These are phyloP conservation scores for Montipora foliosa DNA, from an alignment of 64 coral and sea anemone genomes.

Conservation along the genomic window DNA sequence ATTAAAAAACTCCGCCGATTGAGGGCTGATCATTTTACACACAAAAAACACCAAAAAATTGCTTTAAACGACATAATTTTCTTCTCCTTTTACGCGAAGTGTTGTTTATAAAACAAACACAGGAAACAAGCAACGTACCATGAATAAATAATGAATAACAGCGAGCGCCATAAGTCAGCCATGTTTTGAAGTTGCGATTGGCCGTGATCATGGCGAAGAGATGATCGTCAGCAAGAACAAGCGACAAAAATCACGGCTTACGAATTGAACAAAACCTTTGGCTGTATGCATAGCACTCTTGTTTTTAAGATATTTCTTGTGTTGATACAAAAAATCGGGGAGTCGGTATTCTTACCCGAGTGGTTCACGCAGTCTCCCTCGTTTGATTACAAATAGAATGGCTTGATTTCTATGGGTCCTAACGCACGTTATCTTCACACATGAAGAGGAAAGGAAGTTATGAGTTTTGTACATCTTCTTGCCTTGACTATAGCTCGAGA, in stretches of 20 bases:
- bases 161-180: constrained; percentile 35
- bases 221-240: not conserved
- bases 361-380: not conserved
- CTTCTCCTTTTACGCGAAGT: not conserved
- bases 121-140: constrained; percentile 14
- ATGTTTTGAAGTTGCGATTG: constrained; percentile 9
- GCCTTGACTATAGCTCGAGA: constrained; percentile 83
- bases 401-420: not conserved
- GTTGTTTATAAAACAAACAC: constrained; percentile 55
- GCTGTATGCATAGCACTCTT: not conserved
- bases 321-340: not conserved
- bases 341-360: not conserved
- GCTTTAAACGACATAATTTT: not conserved
- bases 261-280: not conserved
- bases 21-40: not conserved
- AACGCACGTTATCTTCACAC: constrained; percentile 19
- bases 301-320: not conserved
- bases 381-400: constrained; percentile 35
- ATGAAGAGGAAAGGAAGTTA: constrained; percentile 52
- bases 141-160: constrained; percentile 23
- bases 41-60: not conserved
- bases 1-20: not conserved
- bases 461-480: constrained; percentile 91
- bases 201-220: constrained; percentile 17
- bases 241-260: not conserved